These are phyloP conservation scores for Macaria notata DNA, from an alignment of 2,888 invertebrate species.

Conservation along the genomic window DNA sequence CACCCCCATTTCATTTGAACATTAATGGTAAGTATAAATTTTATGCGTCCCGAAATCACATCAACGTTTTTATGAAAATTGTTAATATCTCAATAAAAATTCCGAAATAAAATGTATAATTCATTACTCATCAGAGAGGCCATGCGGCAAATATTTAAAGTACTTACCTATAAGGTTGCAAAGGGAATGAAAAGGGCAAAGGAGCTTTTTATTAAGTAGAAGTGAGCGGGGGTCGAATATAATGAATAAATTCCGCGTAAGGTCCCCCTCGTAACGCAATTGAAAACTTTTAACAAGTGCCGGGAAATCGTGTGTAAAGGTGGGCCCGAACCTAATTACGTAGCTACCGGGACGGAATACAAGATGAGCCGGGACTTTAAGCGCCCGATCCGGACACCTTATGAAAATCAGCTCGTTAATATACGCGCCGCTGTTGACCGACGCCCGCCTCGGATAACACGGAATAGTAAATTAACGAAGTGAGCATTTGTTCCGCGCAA, in stretches of 20 bases:
- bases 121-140: constrained; percentile 70
- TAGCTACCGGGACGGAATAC: constrained; percentile 66
- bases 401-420: constrained; percentile 71
- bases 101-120: constrained; percentile 69
- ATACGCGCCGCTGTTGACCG: constrained; percentile 57
- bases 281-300: constrained; percentile 82
- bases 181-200: constrained; percentile 70
- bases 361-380: constrained; percentile 73
- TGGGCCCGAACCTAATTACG: constrained; percentile 75
- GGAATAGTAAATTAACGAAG: constrained; percentile 46
- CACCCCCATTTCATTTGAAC: too few species aligned
- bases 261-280: constrained; percentile 76
- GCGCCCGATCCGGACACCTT: constrained; percentile 36
- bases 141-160: constrained; percentile 78
- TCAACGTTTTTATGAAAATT: constrained; percentile 32
- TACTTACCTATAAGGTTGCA: constrained; percentile 66
- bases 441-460: constrained; percentile 30
- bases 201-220: constrained; percentile 74
- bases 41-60: constrained; percentile 27
- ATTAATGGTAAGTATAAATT: too few species aligned
- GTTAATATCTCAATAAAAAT: constrained; percentile 61
- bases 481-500: constrained; percentile 32
- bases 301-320: constrained; percentile 81
- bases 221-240: constrained; percentile 63
- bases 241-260: constrained; percentile 81